Conservation (phyloP, 2,113 vertebrate species). For the Plecotus auritus region DNA sequence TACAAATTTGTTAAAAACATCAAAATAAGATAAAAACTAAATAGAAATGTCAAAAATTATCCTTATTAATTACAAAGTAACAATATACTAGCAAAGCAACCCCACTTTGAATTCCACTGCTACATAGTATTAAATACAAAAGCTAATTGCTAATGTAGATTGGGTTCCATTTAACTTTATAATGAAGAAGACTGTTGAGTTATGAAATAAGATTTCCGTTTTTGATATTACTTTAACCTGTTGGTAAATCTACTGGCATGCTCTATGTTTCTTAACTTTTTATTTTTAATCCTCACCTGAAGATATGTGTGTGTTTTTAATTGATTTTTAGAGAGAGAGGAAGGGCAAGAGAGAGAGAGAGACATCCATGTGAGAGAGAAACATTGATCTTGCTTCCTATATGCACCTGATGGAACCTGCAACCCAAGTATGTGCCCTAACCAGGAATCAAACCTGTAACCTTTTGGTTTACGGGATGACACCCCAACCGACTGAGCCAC, state of each 20-base stretch:
- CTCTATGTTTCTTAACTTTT: background rate
- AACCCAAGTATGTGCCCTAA: too few species aligned
- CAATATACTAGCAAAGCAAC: background rate
- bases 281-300: background rate
- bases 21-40: background rate
- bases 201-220: background rate
- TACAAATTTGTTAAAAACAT: background rate
- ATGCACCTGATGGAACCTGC: too few species aligned
- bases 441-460: background rate
- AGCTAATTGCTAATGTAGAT: background rate
- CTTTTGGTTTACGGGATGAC: background rate
- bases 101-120: background rate
- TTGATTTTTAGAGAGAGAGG: background rate
- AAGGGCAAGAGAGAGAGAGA: too few species aligned
- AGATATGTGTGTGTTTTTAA: background rate
- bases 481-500: background rate
- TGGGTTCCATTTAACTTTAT: background rate
- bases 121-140: background rate
- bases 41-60: background rate
- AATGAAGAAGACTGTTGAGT: background rate
- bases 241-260: background rate
- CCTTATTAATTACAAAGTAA: background rate
- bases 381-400: background rate
- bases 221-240: background rate
- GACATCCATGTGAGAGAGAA: background rate